A percentile compares a stretch with the other conserved stretches of the same genome.
phyloP scores from a whole-genome alignment of 1,140 invertebrate species.

The Drosophila setifemur region DNA sequence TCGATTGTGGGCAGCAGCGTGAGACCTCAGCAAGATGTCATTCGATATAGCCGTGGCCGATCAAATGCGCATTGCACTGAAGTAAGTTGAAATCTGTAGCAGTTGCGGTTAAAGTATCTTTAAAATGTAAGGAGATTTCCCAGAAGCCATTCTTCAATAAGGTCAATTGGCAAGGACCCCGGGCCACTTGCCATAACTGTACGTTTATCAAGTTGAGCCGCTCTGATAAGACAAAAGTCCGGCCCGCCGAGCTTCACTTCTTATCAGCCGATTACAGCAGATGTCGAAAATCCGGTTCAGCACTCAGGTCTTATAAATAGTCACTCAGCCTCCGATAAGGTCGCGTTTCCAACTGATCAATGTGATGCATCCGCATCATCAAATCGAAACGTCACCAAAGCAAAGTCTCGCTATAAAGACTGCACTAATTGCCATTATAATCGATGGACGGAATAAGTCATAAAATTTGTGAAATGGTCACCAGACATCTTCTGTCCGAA shows the following conservation, averaged over 20 bases:
- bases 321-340: conserved; percentile 14
- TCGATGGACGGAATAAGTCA: no score
- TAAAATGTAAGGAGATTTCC: background rate
- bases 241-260: conserved; percentile 25
- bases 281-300: conserved; percentile 56
- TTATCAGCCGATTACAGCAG: conserved; percentile 40
- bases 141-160: conserved; percentile 3
- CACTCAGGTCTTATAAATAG: conserved; percentile 30
- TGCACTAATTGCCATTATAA: background rate
- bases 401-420: conserved; percentile 9
- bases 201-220: conserved; percentile 13
- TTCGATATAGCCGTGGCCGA: conserved; percentile 79
- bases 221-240: conserved; percentile 24
- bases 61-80: conserved; percentile 79
- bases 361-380: conserved; percentile 52
- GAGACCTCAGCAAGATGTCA: conserved; percentile 64
- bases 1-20: conserved; percentile 29
- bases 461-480: background rate
- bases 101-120: no score
- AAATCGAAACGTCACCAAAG: conserved; percentile 9
- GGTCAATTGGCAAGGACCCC: conserved; percentile 31
- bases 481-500: conserved; percentile 13
- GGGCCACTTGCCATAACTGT: conserved; percentile 18
- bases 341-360: background rate
- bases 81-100: conserved; percentile 43